phyloP scores from a whole-genome alignment of 2,797 vertebrate species.

The Acipenser ruthenus region DNA sequence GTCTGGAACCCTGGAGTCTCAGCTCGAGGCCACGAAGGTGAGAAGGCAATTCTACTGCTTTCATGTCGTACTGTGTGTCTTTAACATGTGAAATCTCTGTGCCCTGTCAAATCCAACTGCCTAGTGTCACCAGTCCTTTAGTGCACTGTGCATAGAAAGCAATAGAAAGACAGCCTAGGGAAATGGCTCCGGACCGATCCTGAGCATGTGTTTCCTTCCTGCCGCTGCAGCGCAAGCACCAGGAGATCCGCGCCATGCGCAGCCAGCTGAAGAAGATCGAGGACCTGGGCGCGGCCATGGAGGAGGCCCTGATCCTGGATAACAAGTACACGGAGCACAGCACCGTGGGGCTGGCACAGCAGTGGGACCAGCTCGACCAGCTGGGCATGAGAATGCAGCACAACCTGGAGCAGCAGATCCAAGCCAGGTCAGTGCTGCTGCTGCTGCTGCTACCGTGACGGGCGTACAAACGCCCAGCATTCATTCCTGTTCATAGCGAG shows the following conservation, averaged over 20 bases:
- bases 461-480: too few species aligned
- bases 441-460: too few species aligned
- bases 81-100: too few species aligned
- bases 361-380: conserved; percentile 98
- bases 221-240: conserved; percentile 80
- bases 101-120: too few species aligned
- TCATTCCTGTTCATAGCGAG: neutral
- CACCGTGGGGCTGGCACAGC: conserved; percentile 94
- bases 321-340: conserved; percentile 99
- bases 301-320: conserved; percentile 92
- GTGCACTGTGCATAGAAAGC: too few species aligned
- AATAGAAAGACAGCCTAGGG: too few species aligned
- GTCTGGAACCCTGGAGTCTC: conserved; percentile 91
- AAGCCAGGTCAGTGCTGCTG: conserved; percentile 72
- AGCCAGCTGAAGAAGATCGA: conserved; percentile 98
- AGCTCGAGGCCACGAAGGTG: conserved; percentile 96
- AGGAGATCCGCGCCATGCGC: conserved; percentile 96
- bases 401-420: conserved; percentile 97
- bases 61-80: too few species aligned
- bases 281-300: conserved; percentile 95
- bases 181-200: too few species aligned
- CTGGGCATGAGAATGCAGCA: conserved; percentile 99
- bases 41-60: conserved; percentile 17
- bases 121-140: too few species aligned
- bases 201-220: neutral